These are phyloP conservation scores for Octopus sinensis DNA, from an alignment of 1,140 invertebrate genomes.

Conservation along the genomic window DNA sequence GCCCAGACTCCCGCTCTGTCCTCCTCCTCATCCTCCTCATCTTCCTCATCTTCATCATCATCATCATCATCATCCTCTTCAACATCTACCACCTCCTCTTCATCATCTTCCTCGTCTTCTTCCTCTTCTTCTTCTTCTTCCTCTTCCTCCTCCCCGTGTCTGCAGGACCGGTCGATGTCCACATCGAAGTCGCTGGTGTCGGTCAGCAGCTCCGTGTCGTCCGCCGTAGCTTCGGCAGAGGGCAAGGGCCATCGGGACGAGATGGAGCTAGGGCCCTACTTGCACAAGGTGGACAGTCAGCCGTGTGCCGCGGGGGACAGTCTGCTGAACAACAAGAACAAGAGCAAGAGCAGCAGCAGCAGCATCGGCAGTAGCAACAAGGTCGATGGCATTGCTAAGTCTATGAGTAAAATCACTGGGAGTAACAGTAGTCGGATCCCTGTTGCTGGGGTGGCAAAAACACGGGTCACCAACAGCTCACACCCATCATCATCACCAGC, in stretches of 20 bases:
- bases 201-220: not conserved
- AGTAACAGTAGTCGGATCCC: not conserved
- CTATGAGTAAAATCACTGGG: not conserved
- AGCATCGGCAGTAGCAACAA: not conserved
- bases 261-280: conserved; percentile 29
- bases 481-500: not conserved
- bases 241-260: not conserved
- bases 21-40: not conserved
- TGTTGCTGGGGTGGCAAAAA: not conserved
- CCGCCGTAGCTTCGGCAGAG: not conserved
- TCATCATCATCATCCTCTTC: not conserved
- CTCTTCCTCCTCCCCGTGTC: not conserved
- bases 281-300: conserved; percentile 18
- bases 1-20: not conserved
- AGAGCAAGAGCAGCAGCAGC: not conserved
- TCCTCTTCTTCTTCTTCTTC: not conserved
- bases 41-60: not conserved
- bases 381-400: not conserved
- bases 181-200: not conserved
- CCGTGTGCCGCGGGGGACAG: not conserved
- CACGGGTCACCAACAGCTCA: no score
- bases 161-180: not conserved
- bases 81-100: not conserved
- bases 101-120: not conserved
- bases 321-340: not conserved